phyloP scores from a whole-genome alignment of 2,113 vertebrate genomes.

The Centrocercus urophasianus region DNA sequence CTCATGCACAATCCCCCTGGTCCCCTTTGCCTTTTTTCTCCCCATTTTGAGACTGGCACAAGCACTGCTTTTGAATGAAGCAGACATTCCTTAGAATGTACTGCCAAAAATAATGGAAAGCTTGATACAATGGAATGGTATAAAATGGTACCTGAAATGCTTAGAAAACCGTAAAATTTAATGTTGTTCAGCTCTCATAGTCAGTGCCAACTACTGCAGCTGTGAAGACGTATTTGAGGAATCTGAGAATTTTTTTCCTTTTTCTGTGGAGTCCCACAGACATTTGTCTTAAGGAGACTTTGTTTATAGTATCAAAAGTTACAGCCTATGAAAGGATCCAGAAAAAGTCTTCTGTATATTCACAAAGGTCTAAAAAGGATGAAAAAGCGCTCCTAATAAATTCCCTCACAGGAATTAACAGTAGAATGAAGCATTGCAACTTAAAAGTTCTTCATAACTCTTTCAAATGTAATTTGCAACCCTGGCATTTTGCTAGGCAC shows the following conservation, averaged over 20 bases:
- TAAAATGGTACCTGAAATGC: constrained; percentile 71
- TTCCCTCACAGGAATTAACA: constrained; percentile 22
- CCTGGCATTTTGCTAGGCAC: background rate
- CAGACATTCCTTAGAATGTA: constrained; percentile 70
- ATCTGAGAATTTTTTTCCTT: background rate
- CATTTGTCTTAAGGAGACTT: constrained; percentile 52
- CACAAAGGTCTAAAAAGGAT: constrained; percentile 41
- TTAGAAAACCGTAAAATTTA: constrained; percentile 59
- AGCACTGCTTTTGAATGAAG: constrained; percentile 50
- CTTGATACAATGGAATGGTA: constrained; percentile 67
- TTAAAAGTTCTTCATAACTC: constrained; percentile 38
- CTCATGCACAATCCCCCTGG: background rate
- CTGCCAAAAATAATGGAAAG: constrained; percentile 79
- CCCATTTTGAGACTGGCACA: constrained; percentile 45
- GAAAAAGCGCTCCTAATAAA: constrained; percentile 33
- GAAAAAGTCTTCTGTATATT: constrained; percentile 28
- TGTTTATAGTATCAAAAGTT: constrained; percentile 35
- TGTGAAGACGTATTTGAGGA: constrained; percentile 5
- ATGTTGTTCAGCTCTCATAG: constrained; percentile 33
- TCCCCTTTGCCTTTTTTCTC: constrained; percentile 37
- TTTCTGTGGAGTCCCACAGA: constrained; percentile 12
- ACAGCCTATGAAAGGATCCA: constrained; percentile 32
- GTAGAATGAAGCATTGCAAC: background rate
- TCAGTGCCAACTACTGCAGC: constrained; percentile 44
- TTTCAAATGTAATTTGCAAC: constrained; percentile 44